These are phyloP conservation scores for Reticulitermes speratus DNA, from an alignment of 1,140 invertebrate genomes.

Conservation along the genomic window DNA sequence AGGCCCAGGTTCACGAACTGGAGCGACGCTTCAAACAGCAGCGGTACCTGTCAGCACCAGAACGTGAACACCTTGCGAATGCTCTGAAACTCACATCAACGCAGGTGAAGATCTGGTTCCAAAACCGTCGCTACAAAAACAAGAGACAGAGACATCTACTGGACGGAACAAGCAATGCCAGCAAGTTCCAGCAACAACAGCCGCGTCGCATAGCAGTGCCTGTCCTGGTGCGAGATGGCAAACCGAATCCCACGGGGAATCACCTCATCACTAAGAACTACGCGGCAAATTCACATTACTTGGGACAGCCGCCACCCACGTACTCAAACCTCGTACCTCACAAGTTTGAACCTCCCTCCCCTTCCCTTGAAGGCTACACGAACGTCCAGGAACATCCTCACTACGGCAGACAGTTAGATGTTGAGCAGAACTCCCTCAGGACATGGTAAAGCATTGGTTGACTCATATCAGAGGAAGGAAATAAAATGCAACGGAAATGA, in stretches of 20 bases:
- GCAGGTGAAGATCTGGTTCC: conserved; percentile 62
- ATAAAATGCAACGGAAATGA: no score
- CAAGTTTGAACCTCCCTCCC: not conserved
- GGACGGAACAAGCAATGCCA: not conserved
- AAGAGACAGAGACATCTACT: conserved; percentile 44
- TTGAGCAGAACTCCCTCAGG: not conserved
- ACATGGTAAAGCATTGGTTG: not conserved
- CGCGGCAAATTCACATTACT: not conserved
- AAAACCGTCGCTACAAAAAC: conserved; percentile 66
- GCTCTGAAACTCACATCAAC: conserved; percentile 53
- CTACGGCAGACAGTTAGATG: not conserved
- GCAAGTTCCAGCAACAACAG: not conserved
- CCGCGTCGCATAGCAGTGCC: conserved; percentile 91
- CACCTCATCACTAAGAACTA: conserved; percentile 23
- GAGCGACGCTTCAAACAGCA: conserved; percentile 66
- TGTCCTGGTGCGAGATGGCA: conserved; percentile 93
- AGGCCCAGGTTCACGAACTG: conserved; percentile 77
- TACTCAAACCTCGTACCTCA: conserved; percentile 14
- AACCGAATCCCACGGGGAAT: conserved; percentile 55
- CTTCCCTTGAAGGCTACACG: not conserved
- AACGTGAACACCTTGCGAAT: conserved; percentile 64
- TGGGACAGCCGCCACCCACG: conserved; percentile 1
- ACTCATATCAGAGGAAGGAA: no score
- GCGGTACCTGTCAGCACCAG: conserved; percentile 66
- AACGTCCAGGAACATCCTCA: not conserved